These are phyloP conservation scores for Scelioninae gen. 1 DNA, from an alignment of 2,888 invertebrate genomes.

Conservation along the genomic window DNA sequence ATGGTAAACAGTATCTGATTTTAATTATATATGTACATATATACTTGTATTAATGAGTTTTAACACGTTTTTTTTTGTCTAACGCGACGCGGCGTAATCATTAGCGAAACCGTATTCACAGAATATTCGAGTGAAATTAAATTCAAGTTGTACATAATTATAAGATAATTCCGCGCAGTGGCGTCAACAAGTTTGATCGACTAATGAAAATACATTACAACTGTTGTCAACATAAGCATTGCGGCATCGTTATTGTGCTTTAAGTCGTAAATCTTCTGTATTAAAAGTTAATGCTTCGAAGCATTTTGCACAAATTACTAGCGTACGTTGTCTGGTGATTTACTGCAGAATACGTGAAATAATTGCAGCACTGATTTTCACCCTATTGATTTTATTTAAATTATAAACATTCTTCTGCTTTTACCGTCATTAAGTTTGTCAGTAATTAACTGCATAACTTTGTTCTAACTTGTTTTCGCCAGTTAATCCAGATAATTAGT, in stretches of 20 bases:
- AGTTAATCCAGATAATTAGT: conserved; percentile 16
- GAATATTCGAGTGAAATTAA: conserved; percentile 28
- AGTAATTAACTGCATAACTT: conserved; percentile 36
- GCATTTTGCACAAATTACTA: conserved; percentile 12
- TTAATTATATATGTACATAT: conserved; percentile 9
- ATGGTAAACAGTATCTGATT: conserved; percentile 33
- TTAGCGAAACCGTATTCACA: conserved; percentile 28
- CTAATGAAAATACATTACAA: conserved; percentile 40
- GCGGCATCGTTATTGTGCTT: conserved; percentile 4
- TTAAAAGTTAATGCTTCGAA: conserved; percentile 31
- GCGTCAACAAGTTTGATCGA: conserved; percentile 32
- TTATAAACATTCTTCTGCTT: neutral
- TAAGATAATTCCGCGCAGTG: conserved; percentile 23
- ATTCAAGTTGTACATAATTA: conserved; percentile 27
- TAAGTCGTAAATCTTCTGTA: conserved; percentile 6
- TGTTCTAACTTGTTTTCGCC: conserved; percentile 24
- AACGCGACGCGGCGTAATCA: conserved; percentile 23
- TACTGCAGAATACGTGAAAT: conserved; percentile 7
- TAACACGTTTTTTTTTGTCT: conserved; percentile 18
- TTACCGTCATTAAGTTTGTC: conserved; percentile 6
- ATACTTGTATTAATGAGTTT: conserved; percentile 3
- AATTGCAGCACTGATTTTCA: conserved; percentile 7
- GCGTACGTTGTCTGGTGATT: conserved; percentile 3
- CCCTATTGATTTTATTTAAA: conserved; percentile 14
- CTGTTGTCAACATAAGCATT: conserved; percentile 26